Base-by-base conservation (phyloP, 2,797 vertebrate species). In the Trachops cirrhosus region DNA sequence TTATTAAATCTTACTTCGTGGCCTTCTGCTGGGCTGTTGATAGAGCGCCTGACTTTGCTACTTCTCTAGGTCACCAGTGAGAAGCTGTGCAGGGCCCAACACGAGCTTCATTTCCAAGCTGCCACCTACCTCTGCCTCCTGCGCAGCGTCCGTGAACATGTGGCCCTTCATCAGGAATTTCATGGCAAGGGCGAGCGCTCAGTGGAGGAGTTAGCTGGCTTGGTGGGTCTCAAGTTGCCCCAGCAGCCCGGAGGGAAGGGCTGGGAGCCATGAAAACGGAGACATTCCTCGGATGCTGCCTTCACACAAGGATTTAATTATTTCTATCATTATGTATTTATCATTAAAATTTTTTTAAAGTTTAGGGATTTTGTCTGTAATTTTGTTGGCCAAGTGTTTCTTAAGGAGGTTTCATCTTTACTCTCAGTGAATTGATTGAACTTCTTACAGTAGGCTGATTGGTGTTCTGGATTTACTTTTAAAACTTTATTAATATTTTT, bases 211-310 rank as follows among this genome's bases (percentile, higher is more conserved):
- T 98, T 96, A 29, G 99, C 99, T 0, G 96, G 98, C 1, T 83
- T 99, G 1, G 99, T 99, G 97, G 99, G 99, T 73, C 99, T 99
- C 96, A 98, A 98, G 92, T 73, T 99, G 97, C 99, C 99, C n/a
- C 98, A 97, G 9, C 99, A 99, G 98, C 99, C 99, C 0, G 99
- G 99, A 68, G 99, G 99, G 19, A 99, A 99, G 96, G 99, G 99
- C 96, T 99, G 98, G 99, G 99, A 96, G 34, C 86, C 97, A 0
- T 98, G 97, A 98, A 44, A 34, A 39, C 62, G 89, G 83, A 95
- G 57, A 12, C 5, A 57, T 46, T 79, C 80, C 54, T 75, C 41
- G n/a, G 70, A 94, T 71, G 74, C 80, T 59, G 54, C 73, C 74
- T 32, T 84, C 95, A 34, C 71, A 57, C 6, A 82, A 91, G 70